A percentile compares a stretch with the other conserved stretches of the same genome.
phyloP scores from a whole-genome alignment of 37 sponge, comb jelly and placozoan genomes.

The Petrosia ficiformis region DNA sequence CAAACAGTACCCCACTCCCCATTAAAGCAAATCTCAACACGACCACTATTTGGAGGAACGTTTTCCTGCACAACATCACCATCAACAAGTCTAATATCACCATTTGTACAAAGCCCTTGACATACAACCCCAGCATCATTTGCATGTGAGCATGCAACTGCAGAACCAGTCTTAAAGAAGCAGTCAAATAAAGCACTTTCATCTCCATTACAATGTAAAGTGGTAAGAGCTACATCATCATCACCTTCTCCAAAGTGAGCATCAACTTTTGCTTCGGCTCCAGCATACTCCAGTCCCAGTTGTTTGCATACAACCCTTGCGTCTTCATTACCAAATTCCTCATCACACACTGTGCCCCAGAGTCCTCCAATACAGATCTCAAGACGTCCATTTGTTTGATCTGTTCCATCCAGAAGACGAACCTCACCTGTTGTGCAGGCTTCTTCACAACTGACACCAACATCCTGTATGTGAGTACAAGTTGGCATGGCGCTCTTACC shows the following conservation, averaged over 20 bases:
- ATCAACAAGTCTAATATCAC: neutral
- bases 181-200: conserved; percentile 3
- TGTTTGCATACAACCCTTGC: neutral
- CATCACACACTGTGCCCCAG: conserved; percentile 9
- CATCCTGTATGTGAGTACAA: neutral
- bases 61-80: neutral
- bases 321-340: neutral
- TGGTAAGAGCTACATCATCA: neutral
- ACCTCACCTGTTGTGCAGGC: neutral
- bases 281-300: neutral
- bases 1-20: conserved; percentile 19
- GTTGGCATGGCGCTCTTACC: neutral
- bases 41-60: neutral
- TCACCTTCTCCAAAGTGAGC: conserved; percentile 13
- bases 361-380: neutral
- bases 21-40: conserved; percentile 15
- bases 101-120: conserved; percentile 1
- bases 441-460: neutral
- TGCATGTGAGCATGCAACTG: conserved; percentile 4
- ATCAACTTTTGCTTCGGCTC: neutral
- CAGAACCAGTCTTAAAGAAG: neutral
- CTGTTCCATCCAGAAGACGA: conserved; percentile 5
- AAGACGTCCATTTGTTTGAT: neutral
- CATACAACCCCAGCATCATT: conserved; percentile 13
- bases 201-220: conserved; percentile 4